A percentile compares a stretch with the other conserved stretches of the same genome.
phyloP scores from a whole-genome alignment of 2,888 invertebrate genomes.

The Nephrotoma flavescens region DNA sequence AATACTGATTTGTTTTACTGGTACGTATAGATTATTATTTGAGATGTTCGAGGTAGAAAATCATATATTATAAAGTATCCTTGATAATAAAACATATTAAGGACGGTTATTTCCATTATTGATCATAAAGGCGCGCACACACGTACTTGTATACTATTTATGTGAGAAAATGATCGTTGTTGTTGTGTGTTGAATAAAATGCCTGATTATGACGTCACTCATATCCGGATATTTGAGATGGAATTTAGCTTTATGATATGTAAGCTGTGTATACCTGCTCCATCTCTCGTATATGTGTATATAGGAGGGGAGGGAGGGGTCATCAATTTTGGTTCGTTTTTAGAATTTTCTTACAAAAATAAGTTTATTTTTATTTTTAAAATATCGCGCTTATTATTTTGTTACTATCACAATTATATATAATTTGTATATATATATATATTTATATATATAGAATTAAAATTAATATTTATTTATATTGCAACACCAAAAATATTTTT shows the following conservation, averaged over 20 bases:
- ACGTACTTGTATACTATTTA: not conserved
- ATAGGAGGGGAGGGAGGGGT: not conserved
- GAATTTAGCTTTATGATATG: not conserved
- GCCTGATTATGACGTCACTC: not conserved
- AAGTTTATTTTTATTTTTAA: not conserved
- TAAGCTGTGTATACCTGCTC: not conserved
- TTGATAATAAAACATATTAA: not conserved
- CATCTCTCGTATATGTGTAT: not conserved
- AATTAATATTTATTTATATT: not conserved
- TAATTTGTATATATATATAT: not conserved
- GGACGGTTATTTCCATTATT: not conserved
- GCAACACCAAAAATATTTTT: not conserved
- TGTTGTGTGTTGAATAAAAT: not conserved
- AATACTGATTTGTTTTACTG: not conserved
- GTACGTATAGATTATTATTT: not conserved
- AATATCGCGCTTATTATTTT: not conserved
- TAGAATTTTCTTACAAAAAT: not conserved
- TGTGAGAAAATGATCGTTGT: not conserved
- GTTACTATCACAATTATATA: not conserved
- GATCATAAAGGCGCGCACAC: not conserved
- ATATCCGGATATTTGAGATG: not conserved
- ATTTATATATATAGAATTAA: not conserved
- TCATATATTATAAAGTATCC: not conserved
- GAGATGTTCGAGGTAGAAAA: not conserved
- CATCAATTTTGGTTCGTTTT: not conserved